Base-by-base conservation (phyloP, 2,888 invertebrate genomes). In the Drosophila mettleri region DNA sequence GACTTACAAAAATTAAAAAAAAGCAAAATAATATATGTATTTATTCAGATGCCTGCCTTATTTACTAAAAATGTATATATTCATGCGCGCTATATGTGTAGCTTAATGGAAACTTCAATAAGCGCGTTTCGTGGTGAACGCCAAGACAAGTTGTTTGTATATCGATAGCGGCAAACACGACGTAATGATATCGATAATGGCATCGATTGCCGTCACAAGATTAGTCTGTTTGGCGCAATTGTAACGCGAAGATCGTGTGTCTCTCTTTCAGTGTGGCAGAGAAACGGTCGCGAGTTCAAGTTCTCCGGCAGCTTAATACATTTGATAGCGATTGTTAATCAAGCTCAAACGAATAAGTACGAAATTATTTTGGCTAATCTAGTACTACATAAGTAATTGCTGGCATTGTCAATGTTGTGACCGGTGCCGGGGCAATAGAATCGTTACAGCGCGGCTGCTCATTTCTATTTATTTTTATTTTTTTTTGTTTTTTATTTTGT, bases 151-250 rank as follows among this genome's bases (percentile, higher is more conserved):
- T 9, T 49, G 31, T 31, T 31, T 27, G 0, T 14, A 24, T 46
- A 67, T 69, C 60, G 67, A 66, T 70, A 52, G 33, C 18, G 24
- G 14, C 46, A 16, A 31, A 3, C 24, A 34, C 34, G 31, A 38
- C n/a, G 6, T 34, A 45, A 10, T 10, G 16, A 9, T 69, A 69
- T 67, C 66, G 66, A 67, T 74, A 68, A 46, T 7, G 31, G 27
- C 48, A 52, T 48, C 74, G 74, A 74, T 69, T 75, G 69, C 48
- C 38, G 48, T 14, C 34, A n/a, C 53, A 53, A 69, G 48, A 60
- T 74, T 75, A 74, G 74, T 74, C 74, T 79, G 75, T 69, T 69
- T 74, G 76, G 80, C 74, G 80, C 80, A 74, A 75, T 75, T 74
- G 80, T 57, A 74, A 63, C 70, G 80, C 60, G 60, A 54, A 75